Base-by-base conservation (phyloP, 2,797 vertebrate species). In the Psittacula derbiana region DNA sequence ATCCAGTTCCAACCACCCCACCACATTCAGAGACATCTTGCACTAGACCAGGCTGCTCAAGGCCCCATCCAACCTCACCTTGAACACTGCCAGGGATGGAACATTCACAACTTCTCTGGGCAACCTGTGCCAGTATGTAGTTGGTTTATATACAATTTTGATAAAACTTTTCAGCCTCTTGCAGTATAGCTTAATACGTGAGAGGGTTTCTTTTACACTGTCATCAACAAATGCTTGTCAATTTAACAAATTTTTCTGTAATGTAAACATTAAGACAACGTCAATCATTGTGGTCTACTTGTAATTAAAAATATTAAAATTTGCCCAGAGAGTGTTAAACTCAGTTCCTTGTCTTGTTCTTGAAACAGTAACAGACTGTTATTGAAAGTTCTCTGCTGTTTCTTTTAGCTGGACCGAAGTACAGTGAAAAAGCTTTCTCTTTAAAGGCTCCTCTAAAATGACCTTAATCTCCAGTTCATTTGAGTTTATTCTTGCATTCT, bases 261-360 rank as follows among this genome's bases (percentile, higher is more conserved):
- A 24, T 23, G 85, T 67, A 95, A 95, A 95, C 64, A 90, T 89
- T 92, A 90, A 43, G 71, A 70, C 94, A 72, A 84, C 38, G 61
- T 58, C 80, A 93, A 31, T 94, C 75, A 73, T 14, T 72, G 50
- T 44, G 60, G 41, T 46, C 75, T 80, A 25, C 33, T 85, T 4
- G 1, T 76, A 31, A n/a, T 60, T 69, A 84, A 94, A 91, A 87
- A 86, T 91, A 92, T 78, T 67, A 69, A 90, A 67, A 49, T 50
- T 86, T 91, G 49, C 46, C 67, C n/a, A 90, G 31, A 92, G 57
- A 28, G 28, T 1, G 0, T n/a, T 66, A 95, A 93, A 5, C 30
- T 86, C 52, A 65, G 31, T 55, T 92, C 52, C 62, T 73, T 73
- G 73, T 75, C 73, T 52, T 70, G 18, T 66, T 94, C 75, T 93